A percentile compares a stretch with the other conserved stretches of the same genome.
Evolutionary conservation across 2,888 invertebrate genomes (phyloP).

Genomic region (Toxonevra muliebris): DNA sequence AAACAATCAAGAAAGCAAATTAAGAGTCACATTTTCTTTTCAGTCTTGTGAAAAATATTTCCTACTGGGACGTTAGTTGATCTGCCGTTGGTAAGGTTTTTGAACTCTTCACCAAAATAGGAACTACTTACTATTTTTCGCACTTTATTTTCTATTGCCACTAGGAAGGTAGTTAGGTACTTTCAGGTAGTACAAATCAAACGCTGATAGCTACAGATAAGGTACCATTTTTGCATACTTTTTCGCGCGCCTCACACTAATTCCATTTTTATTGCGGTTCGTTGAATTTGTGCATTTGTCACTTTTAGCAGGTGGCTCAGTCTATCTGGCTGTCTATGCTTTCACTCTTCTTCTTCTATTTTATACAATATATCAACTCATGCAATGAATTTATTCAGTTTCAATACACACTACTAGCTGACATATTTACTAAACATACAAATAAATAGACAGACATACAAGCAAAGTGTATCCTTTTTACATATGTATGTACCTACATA

Average conservation of each 20-base stretch:
- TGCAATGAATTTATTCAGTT: not conserved
- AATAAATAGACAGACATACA: not conserved
- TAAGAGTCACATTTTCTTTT: not conserved
- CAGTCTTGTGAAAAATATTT: no score
- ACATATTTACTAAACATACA: not conserved
- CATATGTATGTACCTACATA: not conserved
- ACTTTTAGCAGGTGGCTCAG: not conserved
- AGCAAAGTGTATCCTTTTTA: no score
- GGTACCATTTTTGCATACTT: not conserved
- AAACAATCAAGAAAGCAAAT: not conserved
- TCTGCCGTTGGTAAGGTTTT: no score
- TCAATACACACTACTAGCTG: not conserved
- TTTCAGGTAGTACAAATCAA: no score
- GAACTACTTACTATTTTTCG: no score
- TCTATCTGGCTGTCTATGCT: no score
- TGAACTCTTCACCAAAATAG: no score
- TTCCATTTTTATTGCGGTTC: slow-evolving; percentile 15
- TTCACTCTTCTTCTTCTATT: no score
- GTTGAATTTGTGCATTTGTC: slow-evolving; percentile 28
- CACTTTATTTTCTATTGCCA: no score
- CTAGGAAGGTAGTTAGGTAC: no score
- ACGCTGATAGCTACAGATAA: not conserved
- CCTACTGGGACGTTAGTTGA: no score
- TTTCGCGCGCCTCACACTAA: slow-evolving; percentile 1
- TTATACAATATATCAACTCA: no score